Percentiles rank a stretch among this genome's conserved stretches.
These are phyloP conservation scores for Acropora yongei DNA, from an alignment of 64 coral and sea anemone species.

Conservation along the genomic window DNA sequence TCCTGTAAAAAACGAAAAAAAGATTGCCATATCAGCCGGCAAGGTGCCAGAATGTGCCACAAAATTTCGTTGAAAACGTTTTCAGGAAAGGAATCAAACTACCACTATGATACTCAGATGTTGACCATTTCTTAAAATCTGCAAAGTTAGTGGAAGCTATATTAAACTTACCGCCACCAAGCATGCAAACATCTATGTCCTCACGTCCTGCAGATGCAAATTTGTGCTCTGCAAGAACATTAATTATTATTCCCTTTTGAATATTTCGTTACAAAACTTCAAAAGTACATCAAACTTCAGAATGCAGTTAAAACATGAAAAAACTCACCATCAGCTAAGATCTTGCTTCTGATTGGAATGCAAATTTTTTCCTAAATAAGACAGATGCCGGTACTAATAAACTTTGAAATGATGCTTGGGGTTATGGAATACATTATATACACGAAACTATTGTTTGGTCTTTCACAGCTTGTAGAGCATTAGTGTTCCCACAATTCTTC, in stretches of 20 bases:
- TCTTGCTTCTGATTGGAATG: conserved; percentile 43
- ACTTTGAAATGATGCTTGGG: background rate
- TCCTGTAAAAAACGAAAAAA: conserved; percentile 34
- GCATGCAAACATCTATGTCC: conserved; percentile 93
- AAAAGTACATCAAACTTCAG: background rate
- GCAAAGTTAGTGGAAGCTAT: background rate
- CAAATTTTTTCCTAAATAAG: conserved; percentile 81
- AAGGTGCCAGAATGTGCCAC: background rate
- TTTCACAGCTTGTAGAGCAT: background rate
- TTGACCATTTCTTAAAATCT: background rate
- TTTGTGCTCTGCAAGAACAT: conserved; percentile 68
- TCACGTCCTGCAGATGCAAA: conserved; percentile 97
- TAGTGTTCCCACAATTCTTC: background rate
- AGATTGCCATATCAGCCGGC: background rate
- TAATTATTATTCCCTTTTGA: background rate
- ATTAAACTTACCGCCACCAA: conserved; percentile 79
- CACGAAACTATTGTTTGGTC: no score
- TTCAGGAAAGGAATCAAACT: background rate
- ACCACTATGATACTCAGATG: no score
- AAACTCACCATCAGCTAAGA: conserved; percentile 74
- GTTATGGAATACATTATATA: no score
- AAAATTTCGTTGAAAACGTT: background rate
- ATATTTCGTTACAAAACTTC: background rate
- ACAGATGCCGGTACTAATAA: background rate
- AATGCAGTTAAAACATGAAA: background rate